These are phyloP conservation scores for Drepana falcataria DNA, from an alignment of 2,888 invertebrate species.

Conservation along the genomic window DNA sequence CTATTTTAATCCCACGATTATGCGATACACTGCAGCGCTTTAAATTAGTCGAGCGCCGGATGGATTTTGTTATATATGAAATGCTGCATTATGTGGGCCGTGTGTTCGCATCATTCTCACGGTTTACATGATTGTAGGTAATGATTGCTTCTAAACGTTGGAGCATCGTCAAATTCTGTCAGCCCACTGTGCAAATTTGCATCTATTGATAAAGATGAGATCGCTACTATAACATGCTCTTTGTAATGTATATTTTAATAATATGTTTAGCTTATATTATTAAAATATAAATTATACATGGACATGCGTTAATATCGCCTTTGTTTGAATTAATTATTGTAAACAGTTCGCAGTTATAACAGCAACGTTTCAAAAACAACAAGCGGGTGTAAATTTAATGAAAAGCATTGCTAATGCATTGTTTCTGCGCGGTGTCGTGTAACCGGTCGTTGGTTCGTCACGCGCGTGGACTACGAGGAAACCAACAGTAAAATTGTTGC, in stretches of 20 bases:
- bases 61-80: constrained; percentile 27
- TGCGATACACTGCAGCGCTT: constrained; percentile 35
- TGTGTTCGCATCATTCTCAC: constrained; percentile 37
- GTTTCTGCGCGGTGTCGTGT: constrained; percentile 64
- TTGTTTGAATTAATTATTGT: constrained; percentile 27
- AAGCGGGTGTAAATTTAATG: constrained; percentile 50
- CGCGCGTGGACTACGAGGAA: constrained; percentile 66
- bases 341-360: constrained; percentile 28
- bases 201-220: constrained; percentile 20
- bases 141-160: constrained; percentile 28
- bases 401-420: constrained; percentile 61
- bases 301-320: constrained; percentile 33
- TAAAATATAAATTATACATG: constrained; percentile 21
- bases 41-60: constrained; percentile 22
- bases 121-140: constrained; percentile 33
- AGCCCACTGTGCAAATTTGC: constrained; percentile 26
- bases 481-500: constrained; percentile 67
- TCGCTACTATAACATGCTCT: constrained; percentile 31
- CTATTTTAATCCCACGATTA: constrained; percentile 43
- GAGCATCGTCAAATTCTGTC: background rate
- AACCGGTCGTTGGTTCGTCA: constrained; percentile 63
- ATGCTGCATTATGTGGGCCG: constrained; percentile 29
- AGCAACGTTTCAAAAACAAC: constrained; percentile 40
- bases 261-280: constrained; percentile 25
- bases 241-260: no score